Conservation (phyloP, 2,797 vertebrate genomes). For the Geotria australis region DNA sequence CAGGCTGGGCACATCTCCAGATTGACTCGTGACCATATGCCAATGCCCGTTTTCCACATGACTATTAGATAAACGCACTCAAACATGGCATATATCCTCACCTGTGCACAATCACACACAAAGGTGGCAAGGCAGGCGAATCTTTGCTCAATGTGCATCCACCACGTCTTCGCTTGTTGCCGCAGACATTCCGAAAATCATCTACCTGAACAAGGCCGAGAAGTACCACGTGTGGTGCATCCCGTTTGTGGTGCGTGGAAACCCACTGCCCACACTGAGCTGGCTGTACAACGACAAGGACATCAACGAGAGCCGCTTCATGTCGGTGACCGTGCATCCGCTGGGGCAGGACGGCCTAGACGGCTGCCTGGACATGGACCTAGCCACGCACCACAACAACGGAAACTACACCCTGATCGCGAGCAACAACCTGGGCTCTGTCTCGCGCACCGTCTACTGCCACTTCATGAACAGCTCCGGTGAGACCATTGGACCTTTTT, state of each 20-base stretch:
- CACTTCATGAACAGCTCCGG: slow-evolving; percentile 64
- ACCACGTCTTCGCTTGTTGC: too few relatives aligned
- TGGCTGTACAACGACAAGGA: slow-evolving; percentile 33
- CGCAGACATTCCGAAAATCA: slow-evolving; percentile 61
- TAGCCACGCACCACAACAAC: slow-evolving; percentile 73
- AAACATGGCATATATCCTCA: too few relatives aligned
- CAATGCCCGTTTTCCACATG: too few relatives aligned
- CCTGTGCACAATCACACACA: too few relatives aligned
- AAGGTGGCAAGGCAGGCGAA: too few relatives aligned
- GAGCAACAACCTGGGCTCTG: slow-evolving; percentile 31
- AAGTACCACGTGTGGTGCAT: slow-evolving; percentile 93
- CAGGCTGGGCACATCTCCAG: too few relatives aligned
- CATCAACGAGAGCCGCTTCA: slow-evolving; percentile 38
- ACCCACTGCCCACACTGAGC: slow-evolving; percentile 33
- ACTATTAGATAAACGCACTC: too few relatives aligned
- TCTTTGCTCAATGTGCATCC: too few relatives aligned
- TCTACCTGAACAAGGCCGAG: slow-evolving; percentile 49
- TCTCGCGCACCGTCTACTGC: slow-evolving; percentile 31
- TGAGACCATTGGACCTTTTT: slow-evolving; percentile 3
- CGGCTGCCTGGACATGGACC: slow-evolving; percentile 80
- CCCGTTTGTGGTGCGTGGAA: slow-evolving; percentile 75
- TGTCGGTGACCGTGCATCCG: slow-evolving; percentile 54
- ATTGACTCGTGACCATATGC: too few relatives aligned
- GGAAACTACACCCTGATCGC: slow-evolving; percentile 52
- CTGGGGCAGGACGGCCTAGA: slow-evolving; percentile 57